These are phyloP conservation scores for Pachypanchax playfairii DNA, from an alignment of 2,113 vertebrate species.

Conservation along the genomic window DNA sequence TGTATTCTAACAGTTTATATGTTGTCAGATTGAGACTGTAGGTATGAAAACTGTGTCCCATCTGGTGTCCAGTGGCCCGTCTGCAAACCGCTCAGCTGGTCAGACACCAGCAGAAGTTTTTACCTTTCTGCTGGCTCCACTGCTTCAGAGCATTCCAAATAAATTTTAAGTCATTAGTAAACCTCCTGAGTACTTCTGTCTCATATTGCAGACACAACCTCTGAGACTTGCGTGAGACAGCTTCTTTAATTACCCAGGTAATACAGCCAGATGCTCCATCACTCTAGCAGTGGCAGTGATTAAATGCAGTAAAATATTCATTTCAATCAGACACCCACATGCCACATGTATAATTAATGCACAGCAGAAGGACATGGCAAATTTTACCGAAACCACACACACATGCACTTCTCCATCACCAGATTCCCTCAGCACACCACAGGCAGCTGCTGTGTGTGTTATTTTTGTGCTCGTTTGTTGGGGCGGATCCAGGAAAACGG, in stretches of 20 bases:
- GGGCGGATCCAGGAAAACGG: conserved; percentile 32
- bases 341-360: conserved; percentile 76
- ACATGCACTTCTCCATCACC: conserved; percentile 37
- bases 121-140: conserved; percentile 8
- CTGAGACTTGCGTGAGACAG: conserved; percentile 55
- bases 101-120: conserved; percentile 23
- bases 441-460: conserved; percentile 43
- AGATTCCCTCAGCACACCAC: conserved; percentile 31
- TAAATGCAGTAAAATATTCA: conserved; percentile 78
- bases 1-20: too few relatives aligned
- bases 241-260: conserved; percentile 79
- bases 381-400: conserved; percentile 47
- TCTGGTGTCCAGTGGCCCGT: background rate
- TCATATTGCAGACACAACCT: conserved; percentile 59
- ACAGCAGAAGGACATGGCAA: conserved; percentile 61
- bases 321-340: conserved; percentile 77
- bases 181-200: conserved; percentile 51
- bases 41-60: background rate
- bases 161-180: conserved; percentile 67
- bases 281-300: conserved; percentile 75
- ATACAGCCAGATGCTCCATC: conserved; percentile 75
- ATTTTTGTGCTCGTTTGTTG: conserved; percentile 29
- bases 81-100: conserved; percentile 32
- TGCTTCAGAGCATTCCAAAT: conserved; percentile 63
- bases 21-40: background rate